Evolutionary conservation across 2,888 invertebrate species (phyloP), one percentile per base, ranked within the genome.

Genomic region (Patella depressa): DNA sequence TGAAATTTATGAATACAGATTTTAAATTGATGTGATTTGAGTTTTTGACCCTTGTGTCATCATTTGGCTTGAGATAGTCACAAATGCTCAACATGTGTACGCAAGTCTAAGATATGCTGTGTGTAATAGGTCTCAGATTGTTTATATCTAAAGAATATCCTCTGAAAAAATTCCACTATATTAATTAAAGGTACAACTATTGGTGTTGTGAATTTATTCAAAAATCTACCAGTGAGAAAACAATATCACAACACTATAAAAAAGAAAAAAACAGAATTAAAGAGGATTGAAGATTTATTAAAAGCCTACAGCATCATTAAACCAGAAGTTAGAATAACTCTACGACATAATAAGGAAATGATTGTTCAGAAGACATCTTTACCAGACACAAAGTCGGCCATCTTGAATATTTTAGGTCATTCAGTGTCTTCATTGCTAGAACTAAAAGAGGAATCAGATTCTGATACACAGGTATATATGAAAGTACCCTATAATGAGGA

Each of bases 221-320:
- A 92, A 84, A 92, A 93, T 79, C 83, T 94, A 29, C 94, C 94
- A 19, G 94, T 94, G 0, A 90, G 94, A 19, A 92, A 92, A 80
- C 93, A 94, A 87, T 92, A 91, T 79, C 91, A 93, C 76, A 92
- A 89, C 75, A 91, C 91, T 45, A 85, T 88, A 1, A 93, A 92
- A 78, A 91, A 91, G 80, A 89, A 92, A 54, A 92, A 90, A 80
- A 93, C 93, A 75, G 93, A 94, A 79, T 82, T 94, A 53, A 93
- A 93, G 85, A 91, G 90, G 76, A 89, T 93, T 11, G 94, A 94
- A 88, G 91, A 88, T 29, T 84, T 93, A 3, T 86, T 94, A 15
- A 92, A 93, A 85, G 89, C 91, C 3, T 93, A 92, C 84, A 92
- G 92, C 2, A 90, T 94, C 71, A 93, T 93, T 74, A 91, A 93